Base-by-base conservation (phyloP, 2,113 vertebrate species). In the Nipponia nippon region DNA sequence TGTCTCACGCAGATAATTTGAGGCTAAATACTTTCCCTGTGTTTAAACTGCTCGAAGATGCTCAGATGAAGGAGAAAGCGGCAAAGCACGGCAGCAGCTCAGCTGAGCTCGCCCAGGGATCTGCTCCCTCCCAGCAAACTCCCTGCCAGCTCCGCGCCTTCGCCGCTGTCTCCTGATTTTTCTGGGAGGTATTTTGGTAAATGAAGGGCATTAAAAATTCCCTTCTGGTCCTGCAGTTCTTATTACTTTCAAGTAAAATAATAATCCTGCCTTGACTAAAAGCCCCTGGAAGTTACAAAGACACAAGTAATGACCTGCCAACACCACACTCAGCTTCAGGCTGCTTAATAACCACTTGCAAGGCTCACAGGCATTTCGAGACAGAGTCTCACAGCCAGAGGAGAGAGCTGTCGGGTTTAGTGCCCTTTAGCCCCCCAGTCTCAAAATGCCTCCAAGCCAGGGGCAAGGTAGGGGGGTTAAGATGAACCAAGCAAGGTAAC, bases 251-350 rank as follows among this genome's bases (percentile, higher is more conserved):
- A 63, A 72, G 71, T 7, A 7, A 38, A 55, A 19, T 30, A 38
- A 47, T 4, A 73, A 40, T 20, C 63, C 16, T 52, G 40, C 46
- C 65, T 86, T 50, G 42, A 65, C 58, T 80, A 13, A 53, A 50
- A 87, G 65, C n/a, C 26, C n/a, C 44, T 58, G 76, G 56, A 62
- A 89, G 77, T 59, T 49, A 14, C 47, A 53, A 56, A 88, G 71
- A 38, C 69, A 80, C 73, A 52, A 87, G 83, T 47, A 80, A 91
- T 79, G 70, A 62, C 85, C 82, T 82, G 61, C 65, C 92, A 94
- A 18, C 69, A 67, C 7, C 25, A 3, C 27, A 2, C 50, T 14
- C 21, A 13, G 67, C 78, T 93, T 12, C 56, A 38, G 78, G 90
- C 53, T 85, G 96, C 82, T 76, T 58, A 92, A 87, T 75, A 81